Evolutionary conservation across 2,113 vertebrate species (phyloP).

Genomic region (Carassius auratus): DNA sequence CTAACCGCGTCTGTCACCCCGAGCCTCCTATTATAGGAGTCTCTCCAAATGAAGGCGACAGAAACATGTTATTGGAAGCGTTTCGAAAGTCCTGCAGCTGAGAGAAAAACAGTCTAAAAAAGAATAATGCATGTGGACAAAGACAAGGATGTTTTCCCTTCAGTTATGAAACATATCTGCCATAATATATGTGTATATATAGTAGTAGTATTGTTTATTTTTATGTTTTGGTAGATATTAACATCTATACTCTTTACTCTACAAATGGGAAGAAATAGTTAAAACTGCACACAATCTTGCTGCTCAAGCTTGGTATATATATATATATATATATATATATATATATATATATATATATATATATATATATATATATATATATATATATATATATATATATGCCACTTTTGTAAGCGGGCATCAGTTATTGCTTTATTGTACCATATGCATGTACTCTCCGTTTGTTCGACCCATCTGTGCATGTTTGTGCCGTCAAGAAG

Average conservation of each 20-base stretch:
- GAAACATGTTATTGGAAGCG: conserved; percentile 54
- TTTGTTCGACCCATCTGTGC: background rate
- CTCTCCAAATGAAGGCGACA: conserved; percentile 65
- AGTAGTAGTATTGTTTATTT: too few species aligned
- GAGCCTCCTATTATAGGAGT: conserved; percentile 48
- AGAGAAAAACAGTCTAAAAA: conserved; percentile 60
- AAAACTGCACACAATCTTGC: too few species aligned
- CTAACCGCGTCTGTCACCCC: conserved; percentile 54
- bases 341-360: too few species aligned
- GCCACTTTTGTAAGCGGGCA: background rate
- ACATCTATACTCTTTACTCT: background rate
- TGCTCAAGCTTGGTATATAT: too few species aligned
- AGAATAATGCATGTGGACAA: conserved; percentile 65
- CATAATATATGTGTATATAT: background rate
- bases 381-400: too few species aligned
- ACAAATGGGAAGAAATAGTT: too few species aligned
- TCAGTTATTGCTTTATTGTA: background rate
- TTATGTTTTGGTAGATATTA: background rate
- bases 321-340: too few species aligned
- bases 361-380: too few species aligned
- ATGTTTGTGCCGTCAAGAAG: background rate
- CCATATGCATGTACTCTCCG: background rate
- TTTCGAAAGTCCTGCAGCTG: conserved; percentile 55
- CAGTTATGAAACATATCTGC: background rate
- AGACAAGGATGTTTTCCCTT: background rate